Base-by-base conservation (phyloP, 37 sponge, comb jelly and placozoan species). In the Cliona cf. orientalis region DNA sequence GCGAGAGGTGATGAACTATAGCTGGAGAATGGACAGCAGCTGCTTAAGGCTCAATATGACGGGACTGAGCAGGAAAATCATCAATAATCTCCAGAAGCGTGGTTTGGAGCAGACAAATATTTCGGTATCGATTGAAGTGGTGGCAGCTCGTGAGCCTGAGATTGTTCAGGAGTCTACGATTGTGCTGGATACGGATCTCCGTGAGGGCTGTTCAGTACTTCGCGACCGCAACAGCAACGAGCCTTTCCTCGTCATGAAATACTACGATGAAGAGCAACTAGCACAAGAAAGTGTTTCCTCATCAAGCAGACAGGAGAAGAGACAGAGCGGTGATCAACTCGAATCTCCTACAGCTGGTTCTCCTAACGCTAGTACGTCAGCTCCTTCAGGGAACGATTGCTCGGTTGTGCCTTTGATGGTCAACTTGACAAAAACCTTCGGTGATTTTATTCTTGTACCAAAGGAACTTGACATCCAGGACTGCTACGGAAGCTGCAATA, bases 11-110 rank as follows among this genome's bases (percentile, higher is more conserved):
- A 2, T 23, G 33, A 9, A 11, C 11, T 11, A 55, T 17, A 26
- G 28, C 32, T 82, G 83, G 83, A 36, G 60, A 2, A 64, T 63
- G 23, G n/a, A 26, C 32, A 55, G 65, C 31, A 53, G 64, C 49
- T 82, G 83, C 55, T 35, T 73, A 23, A 17, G 45, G 9, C 62
- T 82, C 25, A 62, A 82, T 32, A 11, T 82, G 29, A 82, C 83
- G 2, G 33, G 25, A 60, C 65, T 64, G 19, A 42, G n/a, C 35
- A 60, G 21, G 2, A 82, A 37, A 41, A 56, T 80, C 55, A 33
- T 19, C 28, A 66, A 21, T 37, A 44, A 42, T 32, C 46, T 80
- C 21, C 2, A 55, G 28, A 80, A 68, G 5, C 42, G 41, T 25
- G 35, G 37, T 6, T 39, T 68, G 42, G 37, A 46, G 4, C 42